Base-by-base conservation (phyloP, 2,888 invertebrate species). In the Tinea semifulvella region DNA sequence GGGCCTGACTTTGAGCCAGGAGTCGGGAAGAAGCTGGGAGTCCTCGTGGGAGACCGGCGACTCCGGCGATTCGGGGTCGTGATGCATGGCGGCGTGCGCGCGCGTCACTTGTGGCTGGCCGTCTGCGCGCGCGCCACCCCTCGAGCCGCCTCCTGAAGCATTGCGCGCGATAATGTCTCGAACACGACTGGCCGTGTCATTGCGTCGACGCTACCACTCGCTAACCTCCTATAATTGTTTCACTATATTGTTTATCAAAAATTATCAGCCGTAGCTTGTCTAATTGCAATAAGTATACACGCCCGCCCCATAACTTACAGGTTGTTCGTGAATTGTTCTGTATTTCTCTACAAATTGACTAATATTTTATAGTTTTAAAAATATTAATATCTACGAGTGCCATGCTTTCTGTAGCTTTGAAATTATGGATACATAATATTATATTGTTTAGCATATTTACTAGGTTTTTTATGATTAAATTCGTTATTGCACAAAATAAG, bases 141-240 rank as follows among this genome's bases (percentile, higher is more conserved):
- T 64, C 66, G 54, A 45, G 55, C 54, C 38, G 36, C 36, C 70
- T 68, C 69, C 77, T 76, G 75, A 68, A 74, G 76, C 79, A 72
- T 69, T 75, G 72, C 66, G 57, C 69, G 70, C 74, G 77, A 73
- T 80, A 80, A 79, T 79, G 72, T 64, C 68, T 63, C 73, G 65
- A 61, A 79, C 79, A 80, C 80, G 79, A 79, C 73, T 65, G 71
- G 61, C 65, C 18, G 60, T 62, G 61, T 64, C 63, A 36, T 36
- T 36, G 17, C 36, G 36, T 18, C 36, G 36, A 61, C 60, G 63
- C 65, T 79, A 77, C 67, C 67, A 61, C 63, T 69, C 70, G 63
- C 65, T 79, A 77, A 68, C 67, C 61, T 63, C 68, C 70, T 71
- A 68, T 79, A 77, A 79, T 79, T 79, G 72, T 72, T 75, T 63